Conservation (phyloP, 2,888 invertebrate species). For the Lasius fuliginosus region DNA sequence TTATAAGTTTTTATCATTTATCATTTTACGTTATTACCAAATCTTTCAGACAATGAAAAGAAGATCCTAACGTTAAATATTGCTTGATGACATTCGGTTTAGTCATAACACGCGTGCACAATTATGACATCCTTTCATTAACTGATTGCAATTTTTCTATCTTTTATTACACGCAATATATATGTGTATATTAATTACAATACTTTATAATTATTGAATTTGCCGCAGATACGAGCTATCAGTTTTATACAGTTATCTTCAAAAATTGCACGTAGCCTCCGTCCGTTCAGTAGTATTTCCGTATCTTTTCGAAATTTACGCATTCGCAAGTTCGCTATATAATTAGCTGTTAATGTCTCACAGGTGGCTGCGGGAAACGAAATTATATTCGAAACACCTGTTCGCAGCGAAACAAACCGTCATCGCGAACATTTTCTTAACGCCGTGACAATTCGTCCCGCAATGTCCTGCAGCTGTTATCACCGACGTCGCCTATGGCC, state of each 20-base stretch:
- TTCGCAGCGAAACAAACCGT: slow-evolving; percentile 46
- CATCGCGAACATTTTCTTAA: slow-evolving; percentile 34
- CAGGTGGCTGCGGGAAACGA: slow-evolving; percentile 66
- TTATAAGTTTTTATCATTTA: neutral
- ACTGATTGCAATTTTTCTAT: neutral
- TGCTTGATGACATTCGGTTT: neutral
- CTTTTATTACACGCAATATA: neutral
- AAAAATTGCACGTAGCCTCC: neutral
- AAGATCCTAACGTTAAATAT: neutral
- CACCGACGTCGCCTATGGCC: slow-evolving; percentile 39
- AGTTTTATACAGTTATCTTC: neutral
- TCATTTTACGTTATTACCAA: neutral
- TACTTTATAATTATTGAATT: neutral
- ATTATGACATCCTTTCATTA: slow-evolving; percentile 1
- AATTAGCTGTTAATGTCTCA: slow-evolving; percentile 64
- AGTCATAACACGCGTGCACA: neutral
- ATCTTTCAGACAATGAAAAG: neutral
- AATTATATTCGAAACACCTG: slow-evolving; percentile 70
- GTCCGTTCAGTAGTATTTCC: neutral
- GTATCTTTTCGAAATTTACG: slow-evolving; percentile 30
- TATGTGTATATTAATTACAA: neutral
- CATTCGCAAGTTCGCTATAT: slow-evolving; percentile 51
- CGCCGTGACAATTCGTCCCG: slow-evolving; percentile 41
- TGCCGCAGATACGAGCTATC: neutral
- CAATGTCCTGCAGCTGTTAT: slow-evolving; percentile 55